Conservation (phyloP, 2,888 invertebrate genomes). For the Flexamia atlantica region DNA sequence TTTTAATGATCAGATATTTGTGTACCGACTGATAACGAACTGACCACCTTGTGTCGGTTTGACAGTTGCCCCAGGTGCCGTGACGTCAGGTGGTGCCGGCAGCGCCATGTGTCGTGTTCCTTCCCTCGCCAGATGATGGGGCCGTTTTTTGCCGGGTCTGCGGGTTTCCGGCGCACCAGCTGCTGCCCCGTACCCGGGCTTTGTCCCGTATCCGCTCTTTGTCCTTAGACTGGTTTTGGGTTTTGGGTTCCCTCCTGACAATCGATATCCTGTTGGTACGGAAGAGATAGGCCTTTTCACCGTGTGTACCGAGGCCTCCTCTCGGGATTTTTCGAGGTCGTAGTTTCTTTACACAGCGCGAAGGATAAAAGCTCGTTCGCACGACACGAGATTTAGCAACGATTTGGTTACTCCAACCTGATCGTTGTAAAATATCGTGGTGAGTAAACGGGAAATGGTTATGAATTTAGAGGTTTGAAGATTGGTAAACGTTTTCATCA, state of each 20-base stretch:
- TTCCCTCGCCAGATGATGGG: slow-evolving; percentile 52
- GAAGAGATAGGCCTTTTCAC: neutral
- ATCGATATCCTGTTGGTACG: slow-evolving; percentile 52
- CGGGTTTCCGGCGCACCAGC: slow-evolving; percentile 61
- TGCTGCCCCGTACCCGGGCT: slow-evolving; percentile 47
- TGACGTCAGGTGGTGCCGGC: slow-evolving; percentile 26
- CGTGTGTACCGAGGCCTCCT: neutral
- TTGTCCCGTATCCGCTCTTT: slow-evolving; percentile 58
- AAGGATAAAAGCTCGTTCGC: neutral
- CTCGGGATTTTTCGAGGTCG: neutral
- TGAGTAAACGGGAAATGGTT: too few species aligned
- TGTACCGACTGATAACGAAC: too few species aligned
- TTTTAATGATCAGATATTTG: too few species aligned
- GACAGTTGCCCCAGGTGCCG: slow-evolving; percentile 30
- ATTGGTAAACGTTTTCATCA: too few species aligned
- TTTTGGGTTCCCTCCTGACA: slow-evolving; percentile 44
- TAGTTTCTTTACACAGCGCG: neutral
- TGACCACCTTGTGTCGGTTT: neutral
- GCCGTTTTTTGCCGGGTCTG: slow-evolving; percentile 54
- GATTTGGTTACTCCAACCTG: too few species aligned
- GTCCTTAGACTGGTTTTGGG: slow-evolving; percentile 38
- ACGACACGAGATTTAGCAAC: too few species aligned
- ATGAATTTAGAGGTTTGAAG: too few species aligned
- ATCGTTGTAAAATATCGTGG: too few species aligned
- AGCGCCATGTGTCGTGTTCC: neutral